Evolutionary conservation across 2,797 vertebrate genomes (phyloP).

Genomic region (Podarcis lilfordi): DNA sequence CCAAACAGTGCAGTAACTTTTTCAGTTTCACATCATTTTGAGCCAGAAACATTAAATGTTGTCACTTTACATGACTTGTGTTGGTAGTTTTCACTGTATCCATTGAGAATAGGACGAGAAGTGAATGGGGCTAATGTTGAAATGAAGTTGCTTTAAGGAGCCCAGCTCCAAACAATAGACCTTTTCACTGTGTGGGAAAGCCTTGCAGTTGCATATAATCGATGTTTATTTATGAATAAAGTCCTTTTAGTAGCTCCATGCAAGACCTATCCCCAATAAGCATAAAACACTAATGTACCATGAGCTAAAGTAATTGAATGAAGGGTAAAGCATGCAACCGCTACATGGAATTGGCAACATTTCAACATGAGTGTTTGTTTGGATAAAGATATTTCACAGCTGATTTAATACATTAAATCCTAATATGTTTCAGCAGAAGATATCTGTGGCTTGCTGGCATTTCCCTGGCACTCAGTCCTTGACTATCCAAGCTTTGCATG

Average conservation of each 20-base stretch:
- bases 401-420: slow-evolving; percentile 63
- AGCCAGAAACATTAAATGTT: background rate
- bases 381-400: slow-evolving; percentile 67
- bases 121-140: too few relatives aligned
- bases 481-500: slow-evolving; percentile 31
- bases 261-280: slow-evolving; percentile 1
- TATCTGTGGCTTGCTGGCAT: slow-evolving; percentile 51
- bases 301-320: slow-evolving; percentile 23
- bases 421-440: slow-evolving; percentile 39
- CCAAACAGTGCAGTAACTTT: background rate
- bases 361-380: slow-evolving; percentile 56
- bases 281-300: slow-evolving; percentile 30
- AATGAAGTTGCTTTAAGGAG: background rate
- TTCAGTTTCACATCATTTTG: slow-evolving; percentile 15
- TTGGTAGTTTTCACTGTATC: background rate
- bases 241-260: background rate
- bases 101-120: background rate
- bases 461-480: background rate
- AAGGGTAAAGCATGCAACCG: slow-evolving; percentile 37
- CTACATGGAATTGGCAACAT: slow-evolving; percentile 36
- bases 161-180: background rate
- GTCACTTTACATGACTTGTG: background rate
- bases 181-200: background rate
- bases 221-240: background rate
- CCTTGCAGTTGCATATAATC: rapidly evolving